These are phyloP conservation scores for Drosophila lini DNA, from an alignment of 1,140 invertebrate genomes.

Conservation along the genomic window DNA sequence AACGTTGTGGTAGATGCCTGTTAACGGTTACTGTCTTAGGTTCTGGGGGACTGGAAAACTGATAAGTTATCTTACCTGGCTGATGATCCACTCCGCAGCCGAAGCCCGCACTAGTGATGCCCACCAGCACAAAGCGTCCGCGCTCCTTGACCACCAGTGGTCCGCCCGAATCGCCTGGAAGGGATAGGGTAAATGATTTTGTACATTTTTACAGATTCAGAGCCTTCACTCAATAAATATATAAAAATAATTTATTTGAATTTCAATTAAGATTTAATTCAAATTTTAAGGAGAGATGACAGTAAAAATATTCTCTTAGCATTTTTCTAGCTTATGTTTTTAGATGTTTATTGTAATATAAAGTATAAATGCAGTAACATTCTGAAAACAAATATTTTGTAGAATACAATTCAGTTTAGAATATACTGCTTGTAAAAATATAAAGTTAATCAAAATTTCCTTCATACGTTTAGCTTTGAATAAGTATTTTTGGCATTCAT, in stretches of 20 bases:
- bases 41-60: too few relatives aligned
- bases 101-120: constrained; percentile 94
- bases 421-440: too few relatives aligned
- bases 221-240: not conserved
- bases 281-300: not conserved
- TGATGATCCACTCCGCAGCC: constrained; percentile 94
- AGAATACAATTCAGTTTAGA: not conserved
- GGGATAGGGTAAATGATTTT: not conserved
- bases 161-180: constrained; percentile 92
- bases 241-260: not conserved
- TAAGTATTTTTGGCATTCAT: too few relatives aligned
- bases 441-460: too few relatives aligned
- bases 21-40: fast-evolving
- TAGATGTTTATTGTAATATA: not conserved
- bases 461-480: too few relatives aligned
- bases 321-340: not conserved
- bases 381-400: not conserved
- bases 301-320: not conserved
- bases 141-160: constrained; percentile 88
- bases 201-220: not conserved
- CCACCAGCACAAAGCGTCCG: constrained; percentile 91
- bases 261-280: not conserved
- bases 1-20: constrained; percentile 93
- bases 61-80: constrained; percentile 82
- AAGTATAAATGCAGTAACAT: not conserved